Evolutionary conservation across 2,888 invertebrate genomes (phyloP).

Genomic region (Rosalia funebris): DNA sequence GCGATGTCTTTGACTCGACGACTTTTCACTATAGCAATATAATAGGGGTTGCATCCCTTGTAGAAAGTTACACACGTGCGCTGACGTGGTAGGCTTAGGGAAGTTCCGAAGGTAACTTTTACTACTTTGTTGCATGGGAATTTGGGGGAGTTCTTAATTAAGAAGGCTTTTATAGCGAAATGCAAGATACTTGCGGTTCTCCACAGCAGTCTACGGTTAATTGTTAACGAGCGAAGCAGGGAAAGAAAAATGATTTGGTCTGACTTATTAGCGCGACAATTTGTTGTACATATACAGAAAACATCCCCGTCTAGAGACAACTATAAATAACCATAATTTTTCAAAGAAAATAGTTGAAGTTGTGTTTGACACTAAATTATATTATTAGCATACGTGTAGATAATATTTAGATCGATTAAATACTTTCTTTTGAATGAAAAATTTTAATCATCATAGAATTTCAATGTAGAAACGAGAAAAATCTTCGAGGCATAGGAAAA

Average conservation of each 20-base stretch:
- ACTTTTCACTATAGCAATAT: conserved; percentile 32
- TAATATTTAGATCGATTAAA: too few species aligned
- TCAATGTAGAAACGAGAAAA: too few species aligned
- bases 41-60: conserved; percentile 32
- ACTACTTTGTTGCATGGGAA: conserved; percentile 25
- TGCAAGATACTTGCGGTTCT: conserved; percentile 17
- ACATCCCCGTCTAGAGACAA: too few species aligned
- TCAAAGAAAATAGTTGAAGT: too few species aligned
- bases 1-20: conserved; percentile 54
- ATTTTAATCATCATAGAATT: too few species aligned
- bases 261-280: conserved; percentile 4
- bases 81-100: conserved; percentile 30
- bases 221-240: not conserved
- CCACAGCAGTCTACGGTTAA: not conserved
- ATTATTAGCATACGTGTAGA: too few species aligned
- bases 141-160: conserved; percentile 26
- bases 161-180: conserved; percentile 24
- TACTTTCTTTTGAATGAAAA: too few species aligned
- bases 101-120: conserved; percentile 37
- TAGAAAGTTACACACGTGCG: conserved; percentile 38
- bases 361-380: too few species aligned
- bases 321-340: too few species aligned
- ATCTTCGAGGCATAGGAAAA: too few species aligned
- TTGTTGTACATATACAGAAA: too few species aligned
- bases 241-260: conserved; percentile 1